Evolutionary conservation across 2,113 vertebrate genomes (phyloP).

Genomic region (Thryonomys swinderianus): DNA sequence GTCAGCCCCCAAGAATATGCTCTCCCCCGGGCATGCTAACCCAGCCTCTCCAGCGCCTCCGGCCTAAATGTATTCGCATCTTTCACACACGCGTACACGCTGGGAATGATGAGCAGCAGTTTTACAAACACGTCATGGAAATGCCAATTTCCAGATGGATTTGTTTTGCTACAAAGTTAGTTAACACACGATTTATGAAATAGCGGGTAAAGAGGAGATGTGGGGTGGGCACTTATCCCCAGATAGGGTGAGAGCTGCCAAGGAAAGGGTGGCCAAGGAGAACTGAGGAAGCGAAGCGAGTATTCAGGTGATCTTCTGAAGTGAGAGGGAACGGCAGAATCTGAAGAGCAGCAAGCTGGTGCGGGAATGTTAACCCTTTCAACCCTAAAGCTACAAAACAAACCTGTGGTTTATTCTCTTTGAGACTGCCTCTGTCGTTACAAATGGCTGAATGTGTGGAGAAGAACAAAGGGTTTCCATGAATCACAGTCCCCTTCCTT

Average conservation of each 20-base stretch:
- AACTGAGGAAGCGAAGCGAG: constrained; percentile 55
- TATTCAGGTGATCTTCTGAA: constrained; percentile 37
- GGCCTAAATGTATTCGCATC: constrained; percentile 53
- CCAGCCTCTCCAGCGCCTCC: not conserved
- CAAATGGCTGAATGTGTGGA: not conserved
- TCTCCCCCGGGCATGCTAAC: not conserved
- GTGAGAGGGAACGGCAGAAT: constrained; percentile 17
- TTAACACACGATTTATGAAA: constrained; percentile 72
- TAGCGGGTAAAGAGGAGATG: constrained; percentile 6
- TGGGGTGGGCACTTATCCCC: constrained; percentile 20
- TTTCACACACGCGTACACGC: constrained; percentile 53
- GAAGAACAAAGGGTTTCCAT: not conserved
- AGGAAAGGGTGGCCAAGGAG: constrained; percentile 28
- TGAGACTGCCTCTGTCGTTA: constrained; percentile 7
- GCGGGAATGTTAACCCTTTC: constrained; percentile 17
- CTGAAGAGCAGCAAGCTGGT: not conserved
- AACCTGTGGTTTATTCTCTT: constrained; percentile 54
- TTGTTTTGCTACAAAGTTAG: constrained; percentile 77
- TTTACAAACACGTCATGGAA: constrained; percentile 74
- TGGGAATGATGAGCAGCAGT: constrained; percentile 67
- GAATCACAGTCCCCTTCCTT: not conserved
- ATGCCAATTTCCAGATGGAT: constrained; percentile 81
- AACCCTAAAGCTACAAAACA: constrained; percentile 4
- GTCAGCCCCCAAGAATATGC: not conserved
- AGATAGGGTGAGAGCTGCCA: constrained; percentile 59